phyloP scores from a whole-genome alignment of 2,888 invertebrate genomes.

The Fragum whitleyi region DNA sequence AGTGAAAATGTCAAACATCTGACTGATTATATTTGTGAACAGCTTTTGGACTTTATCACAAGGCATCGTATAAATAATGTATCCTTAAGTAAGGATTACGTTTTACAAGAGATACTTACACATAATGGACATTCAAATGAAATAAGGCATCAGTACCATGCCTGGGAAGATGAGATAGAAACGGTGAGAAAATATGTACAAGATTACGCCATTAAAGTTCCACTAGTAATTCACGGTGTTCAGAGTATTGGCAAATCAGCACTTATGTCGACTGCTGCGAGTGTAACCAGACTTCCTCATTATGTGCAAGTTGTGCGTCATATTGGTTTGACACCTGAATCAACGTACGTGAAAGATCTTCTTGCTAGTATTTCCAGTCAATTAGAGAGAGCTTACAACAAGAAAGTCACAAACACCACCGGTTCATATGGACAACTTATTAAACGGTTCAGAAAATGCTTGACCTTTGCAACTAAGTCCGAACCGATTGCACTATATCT shows the following conservation, averaged over 20 bases:
- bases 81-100: slow-evolving; percentile 2
- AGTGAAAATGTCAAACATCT: slow-evolving; percentile 13
- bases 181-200: slow-evolving; percentile 26
- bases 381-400: slow-evolving; percentile 40
- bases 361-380: slow-evolving; percentile 67
- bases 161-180: slow-evolving; percentile 41
- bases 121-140: slow-evolving; percentile 36
- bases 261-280: slow-evolving; percentile 70
- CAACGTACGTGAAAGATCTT: slow-evolving; percentile 51
- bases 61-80: slow-evolving; percentile 6
- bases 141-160: slow-evolving; percentile 30
- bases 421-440: slow-evolving; percentile 27
- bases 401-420: slow-evolving; percentile 20
- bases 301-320: slow-evolving; percentile 61
- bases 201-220: slow-evolving; percentile 35
- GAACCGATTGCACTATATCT: slow-evolving; percentile 68
- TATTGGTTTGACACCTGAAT: slow-evolving; percentile 69
- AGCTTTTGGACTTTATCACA: slow-evolving; percentile 32
- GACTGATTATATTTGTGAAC: slow-evolving; percentile 37
- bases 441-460: slow-evolving; percentile 26
- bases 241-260: slow-evolving; percentile 80
- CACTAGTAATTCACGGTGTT: slow-evolving; percentile 73
- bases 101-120: slow-evolving; percentile 29
- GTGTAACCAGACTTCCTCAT: slow-evolving; percentile 17
- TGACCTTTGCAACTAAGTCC: slow-evolving; percentile 40